A percentile compares a stretch with the other conserved stretches of the same genome.
Conservation (phyloP, 2,888 invertebrate genomes). For the Drosophila pegasa region DNA sequence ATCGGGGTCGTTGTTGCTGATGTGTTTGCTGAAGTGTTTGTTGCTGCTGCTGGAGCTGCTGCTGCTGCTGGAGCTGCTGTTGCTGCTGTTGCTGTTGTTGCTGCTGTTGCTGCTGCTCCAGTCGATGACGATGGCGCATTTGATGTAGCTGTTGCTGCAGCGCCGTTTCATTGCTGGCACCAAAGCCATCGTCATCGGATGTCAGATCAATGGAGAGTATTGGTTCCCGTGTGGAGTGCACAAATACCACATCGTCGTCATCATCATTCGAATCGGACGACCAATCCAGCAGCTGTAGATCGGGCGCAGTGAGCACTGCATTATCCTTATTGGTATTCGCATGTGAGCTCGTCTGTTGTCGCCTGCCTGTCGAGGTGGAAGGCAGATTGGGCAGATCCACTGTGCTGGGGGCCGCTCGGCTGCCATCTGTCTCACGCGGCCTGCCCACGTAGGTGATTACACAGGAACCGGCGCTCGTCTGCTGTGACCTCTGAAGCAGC, state of each 20-base stretch:
- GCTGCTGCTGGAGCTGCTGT: constrained; percentile 19
- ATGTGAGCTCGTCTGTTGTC: constrained; percentile 27
- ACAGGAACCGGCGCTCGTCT: constrained; percentile 58
- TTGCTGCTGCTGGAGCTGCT: constrained; percentile 7
- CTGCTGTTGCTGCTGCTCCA: background rate
- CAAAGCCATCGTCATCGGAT: constrained; percentile 86
- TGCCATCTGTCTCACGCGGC: constrained; percentile 46
- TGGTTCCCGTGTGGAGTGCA: constrained; percentile 85
- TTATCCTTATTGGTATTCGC: constrained; percentile 29
- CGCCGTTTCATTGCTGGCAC: constrained; percentile 31
- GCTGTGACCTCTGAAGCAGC: constrained; percentile 35
- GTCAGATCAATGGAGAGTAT: constrained; percentile 87
- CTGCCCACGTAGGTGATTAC: constrained; percentile 71
- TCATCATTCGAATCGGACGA: constrained; percentile 87
- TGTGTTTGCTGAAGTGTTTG: background rate
- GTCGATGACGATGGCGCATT: constrained; percentile 12
- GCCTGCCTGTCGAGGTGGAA: constrained; percentile 55
- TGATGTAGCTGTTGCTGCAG: constrained; percentile 20
- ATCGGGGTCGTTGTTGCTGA: background rate
- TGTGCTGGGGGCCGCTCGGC: constrained; percentile 15
- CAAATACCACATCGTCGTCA: constrained; percentile 87
- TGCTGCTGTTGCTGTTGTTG: background rate
- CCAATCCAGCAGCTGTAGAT: constrained; percentile 91
- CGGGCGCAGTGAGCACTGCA: constrained; percentile 86
- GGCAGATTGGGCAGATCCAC: constrained; percentile 43